Evolutionary conservation across 2,888 invertebrate genomes (phyloP), one percentile per base, ranked within the genome.

Genomic region (Sinhomidia bicolor): DNA sequence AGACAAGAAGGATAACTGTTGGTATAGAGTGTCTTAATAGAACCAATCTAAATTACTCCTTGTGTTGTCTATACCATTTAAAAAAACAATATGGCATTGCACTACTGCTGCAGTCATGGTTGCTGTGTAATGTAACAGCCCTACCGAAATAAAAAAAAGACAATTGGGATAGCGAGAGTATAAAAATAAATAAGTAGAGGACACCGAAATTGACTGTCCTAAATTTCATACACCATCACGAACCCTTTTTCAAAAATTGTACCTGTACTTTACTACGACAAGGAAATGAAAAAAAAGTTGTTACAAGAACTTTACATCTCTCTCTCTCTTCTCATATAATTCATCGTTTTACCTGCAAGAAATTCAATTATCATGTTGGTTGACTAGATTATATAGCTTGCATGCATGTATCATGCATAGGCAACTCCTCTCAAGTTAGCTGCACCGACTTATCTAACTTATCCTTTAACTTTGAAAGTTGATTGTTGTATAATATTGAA

Each of bases 201-300:
- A 79, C 79, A 79, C 57, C 60, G 79, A 79, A 36, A 79, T 79
- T 41, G 60, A 79, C 57, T 79, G 79, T 60, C 79, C 79, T 79
- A 79, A 74, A 41, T 60, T 79, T 79, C 6, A 57, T 36, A 54
- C 10, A 41, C 23, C 57, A 79, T 79, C 79, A 79, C 79, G 78
- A 51, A 32, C 41, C 60, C 51, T 54, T 79, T 54, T 57, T 57
- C 36, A 12, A 79, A 79, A 79, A 26, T 60, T 41, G 23, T 41
- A 20, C 79, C 41, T 79, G 12, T 51, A 20, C 32, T 51, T 26
- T 10, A 51, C 79, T 76, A 44, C 36, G 51, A 79, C 60, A 79
- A 79, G 79, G 79, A 79, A 79, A 79, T 79, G 79, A 79, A 79
- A 17, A 79, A 54, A 54, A 76, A n/a, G 76, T 29, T 76, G 76